phyloP scores from a whole-genome alignment of 2,888 invertebrate species.

The Synergus japonicus region DNA sequence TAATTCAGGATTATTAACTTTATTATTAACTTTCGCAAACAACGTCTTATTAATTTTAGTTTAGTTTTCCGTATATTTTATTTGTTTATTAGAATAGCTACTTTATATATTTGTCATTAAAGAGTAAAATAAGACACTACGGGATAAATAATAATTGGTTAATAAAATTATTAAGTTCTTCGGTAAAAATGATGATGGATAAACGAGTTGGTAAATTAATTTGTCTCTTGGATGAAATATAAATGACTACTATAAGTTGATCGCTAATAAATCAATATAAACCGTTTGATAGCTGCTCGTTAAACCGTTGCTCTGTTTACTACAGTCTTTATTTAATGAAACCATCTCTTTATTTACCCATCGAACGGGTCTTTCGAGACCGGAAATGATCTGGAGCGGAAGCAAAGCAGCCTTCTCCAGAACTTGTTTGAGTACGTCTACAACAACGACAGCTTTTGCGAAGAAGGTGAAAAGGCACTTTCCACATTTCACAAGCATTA shows the following conservation, averaged over 20 bases:
- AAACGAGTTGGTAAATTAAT: background rate
- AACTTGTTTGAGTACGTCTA: slow-evolving; percentile 19
- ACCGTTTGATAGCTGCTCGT: slow-evolving; percentile 13
- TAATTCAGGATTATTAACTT: slow-evolving; percentile 12
- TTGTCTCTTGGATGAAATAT: background rate
- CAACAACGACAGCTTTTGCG: background rate
- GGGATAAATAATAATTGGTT: too few species aligned
- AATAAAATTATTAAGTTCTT: background rate
- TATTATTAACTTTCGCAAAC: too few species aligned
- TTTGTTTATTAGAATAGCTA: background rate
- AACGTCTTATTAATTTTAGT: background rate
- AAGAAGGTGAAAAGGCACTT: slow-evolving; percentile 25
- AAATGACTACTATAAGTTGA: background rate
- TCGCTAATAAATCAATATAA: slow-evolving; percentile 10
- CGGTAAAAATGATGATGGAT: background rate
- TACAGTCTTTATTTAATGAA: background rate
- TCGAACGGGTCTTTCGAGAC: slow-evolving; percentile 27
- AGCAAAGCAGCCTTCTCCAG: slow-evolving; percentile 17
- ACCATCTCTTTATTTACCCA: slow-evolving; percentile 15
- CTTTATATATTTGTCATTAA: background rate
- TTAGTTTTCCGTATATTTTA: background rate
- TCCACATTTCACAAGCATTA: slow-evolving; percentile 8
- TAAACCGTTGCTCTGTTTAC: slow-evolving; percentile 5
- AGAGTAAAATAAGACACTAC: background rate
- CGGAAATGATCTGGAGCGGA: slow-evolving; percentile 30